phyloP scores from a whole-genome alignment of 2,888 invertebrate genomes.

The Dendrolimus houi region DNA sequence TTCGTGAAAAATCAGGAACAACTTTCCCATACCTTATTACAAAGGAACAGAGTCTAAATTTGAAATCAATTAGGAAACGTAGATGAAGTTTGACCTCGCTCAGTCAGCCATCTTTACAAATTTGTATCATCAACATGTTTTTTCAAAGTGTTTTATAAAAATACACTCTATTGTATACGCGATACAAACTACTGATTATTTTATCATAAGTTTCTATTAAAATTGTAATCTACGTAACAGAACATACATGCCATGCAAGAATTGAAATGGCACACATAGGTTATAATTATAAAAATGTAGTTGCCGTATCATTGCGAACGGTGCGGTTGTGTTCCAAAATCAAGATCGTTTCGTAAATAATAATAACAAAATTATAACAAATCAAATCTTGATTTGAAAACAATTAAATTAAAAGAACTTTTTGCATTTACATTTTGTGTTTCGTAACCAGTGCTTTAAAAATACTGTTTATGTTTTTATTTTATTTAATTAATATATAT shows the following conservation, averaged over 20 bases:
- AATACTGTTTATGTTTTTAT: constrained; percentile 4
- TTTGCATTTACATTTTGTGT: not conserved
- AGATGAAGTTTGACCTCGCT: not conserved
- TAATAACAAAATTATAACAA: not conserved
- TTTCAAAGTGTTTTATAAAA: too few relatives aligned
- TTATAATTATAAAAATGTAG: not conserved
- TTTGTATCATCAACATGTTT: not conserved
- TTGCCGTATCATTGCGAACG: not conserved
- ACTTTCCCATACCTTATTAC: not conserved
- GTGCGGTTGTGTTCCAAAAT: not conserved
- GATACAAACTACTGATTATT: not conserved
- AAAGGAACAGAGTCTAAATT: not conserved
- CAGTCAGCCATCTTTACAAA: not conserved
- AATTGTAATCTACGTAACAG: not conserved
- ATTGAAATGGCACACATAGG: constrained; percentile 16
- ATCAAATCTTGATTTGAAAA: not conserved
- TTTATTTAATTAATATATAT: constrained; percentile 16
- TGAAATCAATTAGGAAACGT: not conserved
- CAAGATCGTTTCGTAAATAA: not conserved
- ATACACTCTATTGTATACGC: not conserved
- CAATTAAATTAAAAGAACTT: not conserved
- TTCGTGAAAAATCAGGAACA: not conserved
- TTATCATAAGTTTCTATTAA: too few relatives aligned
- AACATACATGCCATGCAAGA: constrained; percentile 5
- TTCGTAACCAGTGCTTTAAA: not conserved